phyloP scores from a whole-genome alignment of 2,113 vertebrate species.

The Muntiacus muntjak region DNA sequence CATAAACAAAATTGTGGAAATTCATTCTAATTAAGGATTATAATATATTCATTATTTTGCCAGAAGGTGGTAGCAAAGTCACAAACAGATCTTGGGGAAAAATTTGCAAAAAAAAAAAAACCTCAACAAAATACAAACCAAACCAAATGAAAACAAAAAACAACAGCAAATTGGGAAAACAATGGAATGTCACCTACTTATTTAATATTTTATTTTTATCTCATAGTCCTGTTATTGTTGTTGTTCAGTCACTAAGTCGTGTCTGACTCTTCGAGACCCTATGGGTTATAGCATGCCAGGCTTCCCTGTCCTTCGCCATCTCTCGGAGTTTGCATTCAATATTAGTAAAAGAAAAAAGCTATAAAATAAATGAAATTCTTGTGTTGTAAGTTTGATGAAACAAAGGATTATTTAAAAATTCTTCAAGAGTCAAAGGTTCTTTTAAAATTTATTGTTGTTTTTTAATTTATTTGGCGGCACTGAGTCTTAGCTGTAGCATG shows the following conservation, averaged over 20 bases:
- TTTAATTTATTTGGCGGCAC: not conserved
- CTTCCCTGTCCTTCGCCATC: not conserved
- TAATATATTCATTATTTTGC: constrained; percentile 24
- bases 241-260: not conserved
- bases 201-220: not conserved
- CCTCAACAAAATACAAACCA: not conserved
- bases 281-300: not conserved
- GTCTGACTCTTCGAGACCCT: not conserved
- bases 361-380: not conserved
- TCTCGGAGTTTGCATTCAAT: not conserved
- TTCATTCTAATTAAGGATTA: not conserved
- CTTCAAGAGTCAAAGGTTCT: not conserved
- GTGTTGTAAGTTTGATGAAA: not conserved
- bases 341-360: not conserved
- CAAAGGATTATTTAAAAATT: not conserved
- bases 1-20: not conserved
- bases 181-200: not conserved
- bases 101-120: not conserved
- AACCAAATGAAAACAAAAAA: not conserved
- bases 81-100: constrained; percentile 11
- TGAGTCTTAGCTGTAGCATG: not conserved
- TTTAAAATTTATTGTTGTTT: not conserved
- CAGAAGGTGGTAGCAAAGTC: constrained; percentile 80
- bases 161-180: not conserved
- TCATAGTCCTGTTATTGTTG: not conserved